phyloP scores from a whole-genome alignment of 1,140 invertebrate genomes.

The Drosophila mauritiana region DNA sequence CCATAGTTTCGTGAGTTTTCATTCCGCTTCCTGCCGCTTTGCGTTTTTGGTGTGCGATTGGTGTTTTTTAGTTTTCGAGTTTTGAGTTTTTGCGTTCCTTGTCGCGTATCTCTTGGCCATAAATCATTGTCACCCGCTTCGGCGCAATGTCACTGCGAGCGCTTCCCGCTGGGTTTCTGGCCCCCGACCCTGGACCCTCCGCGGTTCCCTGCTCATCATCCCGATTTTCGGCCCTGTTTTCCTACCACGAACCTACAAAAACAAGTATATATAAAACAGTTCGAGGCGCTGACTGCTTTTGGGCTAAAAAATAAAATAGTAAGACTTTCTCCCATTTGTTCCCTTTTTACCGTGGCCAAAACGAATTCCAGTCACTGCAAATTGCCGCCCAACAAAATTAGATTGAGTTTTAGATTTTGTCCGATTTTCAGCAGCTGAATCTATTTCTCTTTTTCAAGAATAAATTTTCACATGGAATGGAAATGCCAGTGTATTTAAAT shows the following conservation, averaged over 20 bases:
- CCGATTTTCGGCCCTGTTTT: slow-evolving; percentile 10
- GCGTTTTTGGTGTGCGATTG: slow-evolving; percentile 20
- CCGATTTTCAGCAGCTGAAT: slow-evolving; percentile 37
- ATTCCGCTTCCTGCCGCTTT: slow-evolving; percentile 25
- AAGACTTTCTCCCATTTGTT: slow-evolving; percentile 19
- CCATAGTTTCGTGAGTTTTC: slow-evolving; percentile 19
- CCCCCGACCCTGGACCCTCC: slow-evolving; percentile 34
- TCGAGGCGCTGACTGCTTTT: slow-evolving; percentile 27
- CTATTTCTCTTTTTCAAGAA: neutral
- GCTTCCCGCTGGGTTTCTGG: slow-evolving; percentile 75
- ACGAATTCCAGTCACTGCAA: slow-evolving; percentile 56
- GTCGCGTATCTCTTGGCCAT: slow-evolving; percentile 83
- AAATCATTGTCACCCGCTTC: slow-evolving; percentile 84
- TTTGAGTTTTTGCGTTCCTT: slow-evolving; percentile 74
- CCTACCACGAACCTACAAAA: slow-evolving; percentile 37
- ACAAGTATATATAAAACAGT: slow-evolving; percentile 14
- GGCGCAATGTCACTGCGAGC: slow-evolving; percentile 82
- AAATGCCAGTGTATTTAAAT: too few species aligned
- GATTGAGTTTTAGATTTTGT: slow-evolving; percentile 12
- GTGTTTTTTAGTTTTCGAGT: slow-evolving; percentile 50
- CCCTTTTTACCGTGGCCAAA: slow-evolving; percentile 15
- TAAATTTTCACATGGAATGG: too few species aligned
- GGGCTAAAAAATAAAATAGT: slow-evolving; percentile 16
- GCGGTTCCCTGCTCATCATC: slow-evolving; percentile 5
- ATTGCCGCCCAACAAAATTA: slow-evolving; percentile 39